phyloP scores from a whole-genome alignment of 2,888 invertebrate species.

The Ichneumoninae sp. region DNA sequence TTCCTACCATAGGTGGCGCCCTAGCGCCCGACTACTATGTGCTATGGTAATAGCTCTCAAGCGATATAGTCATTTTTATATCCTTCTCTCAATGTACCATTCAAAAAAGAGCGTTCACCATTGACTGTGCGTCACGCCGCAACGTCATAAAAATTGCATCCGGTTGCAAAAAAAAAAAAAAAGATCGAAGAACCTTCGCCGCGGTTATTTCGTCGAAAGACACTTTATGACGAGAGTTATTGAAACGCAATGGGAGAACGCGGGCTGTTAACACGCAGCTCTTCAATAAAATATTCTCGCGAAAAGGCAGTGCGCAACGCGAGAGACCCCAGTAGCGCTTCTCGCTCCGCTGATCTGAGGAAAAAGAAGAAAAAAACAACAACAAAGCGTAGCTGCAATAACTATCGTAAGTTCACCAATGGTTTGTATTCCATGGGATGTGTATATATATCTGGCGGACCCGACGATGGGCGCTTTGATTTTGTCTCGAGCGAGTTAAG shows the following conservation, averaged over 20 bases:
- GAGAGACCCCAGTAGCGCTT: constrained; percentile 37
- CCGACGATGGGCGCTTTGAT: constrained; percentile 55
- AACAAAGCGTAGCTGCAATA: constrained; percentile 43
- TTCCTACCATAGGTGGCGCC: too few relatives aligned
- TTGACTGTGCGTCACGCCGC: not conserved
- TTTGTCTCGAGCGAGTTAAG: constrained; percentile 50
- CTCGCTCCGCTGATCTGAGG: constrained; percentile 54
- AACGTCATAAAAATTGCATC: not conserved
- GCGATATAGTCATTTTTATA: too few relatives aligned
- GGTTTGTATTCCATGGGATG: constrained; percentile 63
- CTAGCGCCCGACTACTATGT: too few relatives aligned
- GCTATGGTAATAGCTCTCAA: too few relatives aligned
- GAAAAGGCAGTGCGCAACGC: constrained; percentile 13
- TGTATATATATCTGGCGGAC: constrained; percentile 29
- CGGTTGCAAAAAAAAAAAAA: constrained; percentile 18
- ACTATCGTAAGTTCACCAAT: constrained; percentile 57
- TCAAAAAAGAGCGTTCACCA: not conserved
- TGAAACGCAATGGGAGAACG: constrained; percentile 39
- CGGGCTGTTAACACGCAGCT: constrained; percentile 49
- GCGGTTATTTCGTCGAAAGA: constrained; percentile 61
- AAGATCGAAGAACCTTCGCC: constrained; percentile 2
- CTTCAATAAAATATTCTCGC: constrained; percentile 23
- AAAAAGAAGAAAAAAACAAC: constrained; percentile 46
- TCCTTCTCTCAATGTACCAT: not conserved
- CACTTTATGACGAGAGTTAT: constrained; percentile 60